Evolutionary conservation across 2,888 invertebrate species (phyloP).

Genomic region (Globia sparganii): DNA sequence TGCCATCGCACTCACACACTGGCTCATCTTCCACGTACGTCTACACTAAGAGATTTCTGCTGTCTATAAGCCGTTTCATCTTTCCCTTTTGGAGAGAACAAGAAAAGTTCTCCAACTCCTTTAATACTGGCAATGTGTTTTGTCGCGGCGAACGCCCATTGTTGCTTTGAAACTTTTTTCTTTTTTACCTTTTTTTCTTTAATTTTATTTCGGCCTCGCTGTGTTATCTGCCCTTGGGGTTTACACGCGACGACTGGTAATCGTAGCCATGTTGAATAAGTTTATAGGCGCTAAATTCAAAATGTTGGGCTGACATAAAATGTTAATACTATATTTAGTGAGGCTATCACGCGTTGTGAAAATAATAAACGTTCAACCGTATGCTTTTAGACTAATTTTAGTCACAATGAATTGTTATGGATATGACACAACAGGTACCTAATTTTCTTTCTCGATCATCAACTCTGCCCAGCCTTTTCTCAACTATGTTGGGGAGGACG

Average conservation of each 20-base stretch:
- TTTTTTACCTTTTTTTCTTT: constrained; percentile 82
- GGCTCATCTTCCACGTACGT: constrained; percentile 31
- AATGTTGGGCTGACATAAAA: constrained; percentile 50
- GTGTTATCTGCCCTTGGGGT: constrained; percentile 76
- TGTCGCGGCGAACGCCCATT: constrained; percentile 85
- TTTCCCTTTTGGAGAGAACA: constrained; percentile 66
- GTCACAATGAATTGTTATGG: neutral
- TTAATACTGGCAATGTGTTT: constrained; percentile 86
- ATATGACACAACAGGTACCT: neutral
- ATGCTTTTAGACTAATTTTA: constrained; percentile 15
- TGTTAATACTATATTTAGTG: constrained; percentile 56
- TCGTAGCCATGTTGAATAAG: constrained; percentile 63
- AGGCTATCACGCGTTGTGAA: constrained; percentile 29
- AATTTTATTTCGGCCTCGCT: constrained; percentile 83
- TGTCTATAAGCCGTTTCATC: constrained; percentile 65
- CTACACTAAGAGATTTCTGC: constrained; percentile 70
- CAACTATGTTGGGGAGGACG: neutral
- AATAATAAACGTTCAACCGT: constrained; percentile 17
- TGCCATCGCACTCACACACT: constrained; percentile 36
- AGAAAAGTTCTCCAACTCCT: constrained; percentile 67
- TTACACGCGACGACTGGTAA: constrained; percentile 70
- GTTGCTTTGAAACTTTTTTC: constrained; percentile 83
- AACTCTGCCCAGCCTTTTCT: neutral
- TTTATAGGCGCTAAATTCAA: constrained; percentile 62
- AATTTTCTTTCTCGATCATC: neutral